Percentiles rank a stretch among this genome's conserved stretches.
These are phyloP conservation scores for Psittacula derbiana DNA, from an alignment of 2,797 vertebrate species.

Conservation along the genomic window DNA sequence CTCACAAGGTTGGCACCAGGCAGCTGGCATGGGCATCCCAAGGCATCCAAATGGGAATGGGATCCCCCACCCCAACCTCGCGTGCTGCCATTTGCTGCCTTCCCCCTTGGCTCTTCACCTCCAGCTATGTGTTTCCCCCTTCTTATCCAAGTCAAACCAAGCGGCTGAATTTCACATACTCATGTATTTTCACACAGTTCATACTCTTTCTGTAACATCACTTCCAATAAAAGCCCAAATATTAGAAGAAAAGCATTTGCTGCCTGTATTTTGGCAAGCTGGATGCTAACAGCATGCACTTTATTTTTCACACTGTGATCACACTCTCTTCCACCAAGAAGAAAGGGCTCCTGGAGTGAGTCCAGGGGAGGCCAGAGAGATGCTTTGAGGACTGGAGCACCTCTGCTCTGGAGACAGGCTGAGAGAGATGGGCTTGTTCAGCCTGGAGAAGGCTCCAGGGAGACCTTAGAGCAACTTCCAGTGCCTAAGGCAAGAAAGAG, in stretches of 20 bases:
- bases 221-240: not conserved
- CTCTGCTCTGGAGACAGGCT: not conserved
- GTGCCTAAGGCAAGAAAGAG: not conserved
- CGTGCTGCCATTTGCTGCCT: not conserved
- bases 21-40: not conserved
- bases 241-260: not conserved
- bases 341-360: not conserved
- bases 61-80: not conserved
- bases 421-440: not conserved
- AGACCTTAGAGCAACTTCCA: not conserved
- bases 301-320: rapidly evolving
- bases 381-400: not conserved
- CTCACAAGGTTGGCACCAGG: not conserved
- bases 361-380: not conserved
- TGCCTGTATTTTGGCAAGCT: not conserved
- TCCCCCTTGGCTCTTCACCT: not conserved
- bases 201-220: rapidly evolving
- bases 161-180: rapidly evolving
- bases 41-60: not conserved
- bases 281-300: rapidly evolving
- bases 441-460: not conserved
- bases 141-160: not conserved
- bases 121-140: not conserved
- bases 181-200: rapidly evolving
- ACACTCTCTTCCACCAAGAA: not conserved